phyloP scores from a whole-genome alignment of 2,113 vertebrate species.

The Chaetodon trifascialis region DNA sequence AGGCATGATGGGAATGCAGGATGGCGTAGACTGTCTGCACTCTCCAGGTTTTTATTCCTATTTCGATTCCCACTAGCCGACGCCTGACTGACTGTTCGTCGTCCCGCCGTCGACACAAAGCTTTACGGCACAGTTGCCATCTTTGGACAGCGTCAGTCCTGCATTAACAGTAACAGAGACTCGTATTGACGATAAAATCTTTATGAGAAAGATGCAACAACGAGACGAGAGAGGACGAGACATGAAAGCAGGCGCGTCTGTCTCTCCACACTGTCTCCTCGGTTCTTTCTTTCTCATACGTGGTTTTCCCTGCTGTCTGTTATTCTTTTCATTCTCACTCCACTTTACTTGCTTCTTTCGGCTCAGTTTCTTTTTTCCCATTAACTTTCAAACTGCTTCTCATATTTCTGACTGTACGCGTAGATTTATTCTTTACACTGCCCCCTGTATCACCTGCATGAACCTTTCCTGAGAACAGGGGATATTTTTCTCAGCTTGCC shows the following conservation, averaged over 20 bases:
- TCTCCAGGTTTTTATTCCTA: slow-evolving; percentile 2
- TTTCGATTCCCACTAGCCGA: slow-evolving; percentile 42
- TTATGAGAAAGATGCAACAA: background rate
- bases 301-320: background rate
- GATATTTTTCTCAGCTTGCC: background rate
- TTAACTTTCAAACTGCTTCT: background rate
- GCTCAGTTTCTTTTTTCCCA: background rate
- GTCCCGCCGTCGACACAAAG: slow-evolving; percentile 13
- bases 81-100: slow-evolving; percentile 16
- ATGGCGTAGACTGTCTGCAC: slow-evolving; percentile 26
- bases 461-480: background rate
- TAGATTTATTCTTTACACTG: background rate
- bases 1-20: slow-evolving; percentile 64
- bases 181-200: background rate
- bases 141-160: background rate
- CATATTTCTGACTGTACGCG: background rate
- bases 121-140: background rate
- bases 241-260: background rate
- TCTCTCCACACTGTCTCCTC: background rate
- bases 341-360: background rate
- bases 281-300: background rate
- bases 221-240: background rate
- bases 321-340: background rate
- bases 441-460: background rate
- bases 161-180: background rate